Base-by-base conservation (phyloP, 2,888 invertebrate species). In the Koerneria pararmatus region DNA sequence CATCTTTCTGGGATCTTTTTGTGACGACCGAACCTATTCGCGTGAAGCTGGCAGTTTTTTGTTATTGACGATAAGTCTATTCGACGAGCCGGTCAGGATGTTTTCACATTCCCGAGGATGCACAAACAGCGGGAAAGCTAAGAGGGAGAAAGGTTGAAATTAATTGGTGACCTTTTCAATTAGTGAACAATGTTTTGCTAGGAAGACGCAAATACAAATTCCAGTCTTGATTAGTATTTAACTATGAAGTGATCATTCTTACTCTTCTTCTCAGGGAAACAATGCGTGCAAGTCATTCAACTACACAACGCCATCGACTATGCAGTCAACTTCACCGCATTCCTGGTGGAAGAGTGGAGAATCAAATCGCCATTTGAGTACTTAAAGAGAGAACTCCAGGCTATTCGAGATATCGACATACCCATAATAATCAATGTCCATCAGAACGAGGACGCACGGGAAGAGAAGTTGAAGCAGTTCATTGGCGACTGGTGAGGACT, bases 281-380 rank as follows among this genome's bases (percentile, higher is more conserved):
- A 63, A 22, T 82, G 82, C 62, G 76, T 77, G 29, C 78, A 76
- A 51, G 71, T 80, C 11, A 74, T 82, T 19, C 82, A 82, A 68
- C 71, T 82, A 51, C 79, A 82, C 69, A 82, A 82, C 67, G 76
- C 80, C 29, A 73, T 81, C 1, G 81, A 81, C 69, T 82, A 80
- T 67, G 71, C 68, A 35, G 64, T 64, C 22, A 32, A 54, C 0
- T 64, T 64, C 64, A 64, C 54, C 5, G 64, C 64, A 5, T 56
- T 64, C 41, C 48, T 64, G 11, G 41, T 64, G 19, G 64, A 64
- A 46, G 56, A 64, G 6, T 64, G 64, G 64, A 19, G 46, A 11
- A 56, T 64, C 54, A 41, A 54, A 31, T 48, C 49, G 29, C 54
- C 41, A 11, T 46, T 64, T 32, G 54, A 29, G 2, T 64, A 46